A percentile compares a stretch with the other conserved stretches of the same genome.
phyloP scores from a whole-genome alignment of 1,140 invertebrate species.

The Saccostrea echinata region DNA sequence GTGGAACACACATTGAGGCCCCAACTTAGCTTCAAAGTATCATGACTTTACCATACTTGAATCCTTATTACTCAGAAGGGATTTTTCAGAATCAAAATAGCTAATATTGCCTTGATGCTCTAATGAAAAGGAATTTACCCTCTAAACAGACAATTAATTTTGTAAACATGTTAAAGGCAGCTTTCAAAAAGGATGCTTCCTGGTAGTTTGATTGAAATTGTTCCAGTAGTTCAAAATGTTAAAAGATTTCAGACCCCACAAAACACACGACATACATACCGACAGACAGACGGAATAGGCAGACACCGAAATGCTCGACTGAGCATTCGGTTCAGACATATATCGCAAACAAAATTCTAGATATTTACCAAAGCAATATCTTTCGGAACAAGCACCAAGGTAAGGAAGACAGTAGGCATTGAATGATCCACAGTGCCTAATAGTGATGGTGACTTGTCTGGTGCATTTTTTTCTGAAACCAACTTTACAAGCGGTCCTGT shows the following conservation, averaged over 20 bases:
- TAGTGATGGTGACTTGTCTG: neutral
- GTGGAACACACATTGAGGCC: too few relatives aligned
- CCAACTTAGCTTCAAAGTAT: too few relatives aligned
- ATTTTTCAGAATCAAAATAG: too few relatives aligned
- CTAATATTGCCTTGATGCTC: too few relatives aligned
- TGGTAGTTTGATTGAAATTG: too few relatives aligned
- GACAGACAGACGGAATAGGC: neutral
- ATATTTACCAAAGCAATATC: neutral
- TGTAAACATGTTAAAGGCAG: too few relatives aligned
- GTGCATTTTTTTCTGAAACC: neutral
- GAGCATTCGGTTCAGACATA: neutral
- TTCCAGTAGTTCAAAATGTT: neutral
- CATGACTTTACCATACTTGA: too few relatives aligned
- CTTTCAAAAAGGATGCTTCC: too few relatives aligned
- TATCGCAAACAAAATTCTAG: neutral
- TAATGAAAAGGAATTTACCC: too few relatives aligned
- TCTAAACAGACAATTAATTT: too few relatives aligned
- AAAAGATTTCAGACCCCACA: neutral
- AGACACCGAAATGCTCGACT: neutral
- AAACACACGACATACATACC: neutral
- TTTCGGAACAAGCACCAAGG: neutral
- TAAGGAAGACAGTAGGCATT: neutral
- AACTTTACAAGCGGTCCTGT: neutral
- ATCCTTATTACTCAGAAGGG: too few relatives aligned
- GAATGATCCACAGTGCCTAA: neutral